phyloP scores from a whole-genome alignment of 1,140 invertebrate species.

The Eueides isabella region DNA sequence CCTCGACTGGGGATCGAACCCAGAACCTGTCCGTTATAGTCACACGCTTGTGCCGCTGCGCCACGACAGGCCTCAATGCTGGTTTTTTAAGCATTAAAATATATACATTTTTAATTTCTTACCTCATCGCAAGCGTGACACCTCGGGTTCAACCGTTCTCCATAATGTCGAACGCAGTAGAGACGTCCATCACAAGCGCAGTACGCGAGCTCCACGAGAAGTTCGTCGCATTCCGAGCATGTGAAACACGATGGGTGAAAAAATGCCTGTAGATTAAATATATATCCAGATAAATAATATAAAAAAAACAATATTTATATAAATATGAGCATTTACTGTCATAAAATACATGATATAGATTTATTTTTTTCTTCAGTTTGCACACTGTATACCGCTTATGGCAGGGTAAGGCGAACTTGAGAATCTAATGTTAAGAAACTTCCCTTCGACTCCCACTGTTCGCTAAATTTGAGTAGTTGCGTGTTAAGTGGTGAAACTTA shows the following conservation, averaged over 20 bases:
- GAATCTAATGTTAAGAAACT: no score
- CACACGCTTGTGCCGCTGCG: no score
- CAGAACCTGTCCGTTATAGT: no score
- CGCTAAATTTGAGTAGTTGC: no score
- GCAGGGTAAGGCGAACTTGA: no score
- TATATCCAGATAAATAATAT: background rate
- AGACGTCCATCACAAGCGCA: slow-evolving; percentile 93
- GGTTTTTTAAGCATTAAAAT: background rate
- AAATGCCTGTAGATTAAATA: slow-evolving; percentile 69
- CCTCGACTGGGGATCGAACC: no score
- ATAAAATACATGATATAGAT: background rate
- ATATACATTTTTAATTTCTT: slow-evolving; percentile 66
- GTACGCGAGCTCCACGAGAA: slow-evolving; percentile 96
- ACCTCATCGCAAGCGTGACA: slow-evolving; percentile 98
- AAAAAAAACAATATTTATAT: background rate
- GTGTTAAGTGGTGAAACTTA: no score
- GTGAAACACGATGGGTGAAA: slow-evolving; percentile 96
- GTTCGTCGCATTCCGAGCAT: slow-evolving; percentile 92
- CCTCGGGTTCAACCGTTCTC: slow-evolving; percentile 94
- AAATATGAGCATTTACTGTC: background rate
- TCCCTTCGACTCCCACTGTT: no score
- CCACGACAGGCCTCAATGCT: no score
- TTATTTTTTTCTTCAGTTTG: no score
- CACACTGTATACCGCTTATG: no score
- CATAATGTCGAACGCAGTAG: slow-evolving; percentile 97